Conservation (phyloP, 2,113 vertebrate genomes). For the Perca schrenkii region DNA sequence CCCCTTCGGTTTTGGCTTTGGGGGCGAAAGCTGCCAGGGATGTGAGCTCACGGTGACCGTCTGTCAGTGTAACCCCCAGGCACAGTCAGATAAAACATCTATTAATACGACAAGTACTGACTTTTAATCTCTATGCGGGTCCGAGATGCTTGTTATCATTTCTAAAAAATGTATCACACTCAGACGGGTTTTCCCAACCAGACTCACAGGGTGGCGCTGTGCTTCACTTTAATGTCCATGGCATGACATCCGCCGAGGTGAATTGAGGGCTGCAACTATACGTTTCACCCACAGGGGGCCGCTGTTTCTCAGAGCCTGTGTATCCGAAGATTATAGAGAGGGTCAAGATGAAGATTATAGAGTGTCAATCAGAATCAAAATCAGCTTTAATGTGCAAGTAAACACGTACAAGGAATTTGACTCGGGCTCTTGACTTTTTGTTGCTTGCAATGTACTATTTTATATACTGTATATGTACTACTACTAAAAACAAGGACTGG, state of each 20-base stretch:
- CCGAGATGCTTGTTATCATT: not conserved
- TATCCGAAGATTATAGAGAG: not conserved
- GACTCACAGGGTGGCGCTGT: constrained; percentile 81
- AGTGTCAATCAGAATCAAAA: no score
- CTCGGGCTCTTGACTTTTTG: no score
- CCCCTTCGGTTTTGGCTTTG: not conserved
- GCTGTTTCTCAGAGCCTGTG: constrained; percentile 11
- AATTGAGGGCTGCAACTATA: constrained; percentile 12
- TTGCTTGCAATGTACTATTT: no score
- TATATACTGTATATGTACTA: no score
- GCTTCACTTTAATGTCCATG: constrained; percentile 20
- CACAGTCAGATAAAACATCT: not conserved
- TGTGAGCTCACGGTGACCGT: constrained; percentile 1
- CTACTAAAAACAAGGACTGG: no score
- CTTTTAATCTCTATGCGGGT: no score
- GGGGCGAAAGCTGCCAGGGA: not conserved
- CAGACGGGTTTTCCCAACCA: constrained; percentile 71
- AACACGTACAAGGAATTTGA: no score
- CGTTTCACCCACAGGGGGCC: constrained; percentile 40
- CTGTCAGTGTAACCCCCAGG: not conserved
- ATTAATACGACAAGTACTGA: no score
- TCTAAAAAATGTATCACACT: constrained; percentile 7
- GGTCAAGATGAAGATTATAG: not conserved
- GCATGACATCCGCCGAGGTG: constrained; percentile 32
- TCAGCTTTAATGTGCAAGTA: no score